phyloP scores from a whole-genome alignment of 1,140 invertebrate genomes.

The Panagrolaimus sp. region DNA sequence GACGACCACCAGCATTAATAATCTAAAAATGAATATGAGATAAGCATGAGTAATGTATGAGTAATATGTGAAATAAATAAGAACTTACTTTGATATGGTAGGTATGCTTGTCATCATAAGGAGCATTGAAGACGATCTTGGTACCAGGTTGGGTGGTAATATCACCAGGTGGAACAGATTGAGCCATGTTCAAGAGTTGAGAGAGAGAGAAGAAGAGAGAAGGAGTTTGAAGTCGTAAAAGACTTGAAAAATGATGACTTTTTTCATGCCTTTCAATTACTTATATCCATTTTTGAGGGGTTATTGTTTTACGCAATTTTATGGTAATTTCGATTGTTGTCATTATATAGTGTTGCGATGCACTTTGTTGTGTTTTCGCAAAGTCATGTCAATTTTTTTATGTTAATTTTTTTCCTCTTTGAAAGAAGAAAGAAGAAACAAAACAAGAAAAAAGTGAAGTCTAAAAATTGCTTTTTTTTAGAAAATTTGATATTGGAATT shows the following conservation, averaged over 20 bases:
- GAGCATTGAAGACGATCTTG: conserved; percentile 16
- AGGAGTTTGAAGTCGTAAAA: too few species aligned
- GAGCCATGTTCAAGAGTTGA: conserved; percentile 5
- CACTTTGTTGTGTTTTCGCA: too few species aligned
- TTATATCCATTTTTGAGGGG: neutral
- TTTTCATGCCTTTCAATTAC: too few species aligned
- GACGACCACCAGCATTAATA: conserved; percentile 39
- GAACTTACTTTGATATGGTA: conserved; percentile 4
- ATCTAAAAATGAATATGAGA: conserved; percentile 24
- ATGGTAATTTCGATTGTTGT: neutral
- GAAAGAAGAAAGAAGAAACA: too few species aligned
- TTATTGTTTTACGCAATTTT: conserved; percentile 60
- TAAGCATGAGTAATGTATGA: neutral
- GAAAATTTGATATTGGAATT: conserved; percentile 91
- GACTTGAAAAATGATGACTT: too few species aligned
- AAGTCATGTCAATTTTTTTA: too few species aligned
- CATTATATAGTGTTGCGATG: too few species aligned
- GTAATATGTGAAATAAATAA: too few species aligned
- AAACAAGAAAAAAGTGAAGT: too few species aligned
- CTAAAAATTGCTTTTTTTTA: conserved; percentile 61
- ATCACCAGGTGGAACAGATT: conserved; percentile 10
- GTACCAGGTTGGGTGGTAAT: conserved; percentile 8
- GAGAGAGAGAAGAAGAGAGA: too few species aligned
- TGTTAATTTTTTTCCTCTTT: too few species aligned
- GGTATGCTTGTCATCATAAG: conserved; percentile 15